Conservation (phyloP, 2,797 vertebrate genomes). For the Rallus crepitans region DNA sequence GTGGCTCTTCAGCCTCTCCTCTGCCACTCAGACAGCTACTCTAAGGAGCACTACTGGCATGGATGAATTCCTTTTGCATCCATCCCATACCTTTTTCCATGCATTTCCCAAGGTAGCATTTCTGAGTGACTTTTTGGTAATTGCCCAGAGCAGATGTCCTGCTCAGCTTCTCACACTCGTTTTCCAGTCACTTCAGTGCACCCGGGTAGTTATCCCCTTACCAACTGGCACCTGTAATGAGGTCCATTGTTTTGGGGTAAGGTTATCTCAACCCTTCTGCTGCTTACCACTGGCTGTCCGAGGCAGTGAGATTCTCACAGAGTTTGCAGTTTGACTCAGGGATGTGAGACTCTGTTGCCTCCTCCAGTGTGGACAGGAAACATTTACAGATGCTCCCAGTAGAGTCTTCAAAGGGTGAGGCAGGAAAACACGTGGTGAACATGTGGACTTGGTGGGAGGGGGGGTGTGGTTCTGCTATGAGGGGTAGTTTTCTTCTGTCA, state of each 20-base stretch:
- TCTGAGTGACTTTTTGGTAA: not conserved
- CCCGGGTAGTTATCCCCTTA: not conserved
- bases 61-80: not conserved
- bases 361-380: not conserved
- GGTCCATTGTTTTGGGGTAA: not conserved
- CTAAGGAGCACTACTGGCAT: not conserved
- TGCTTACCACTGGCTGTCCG: not conserved
- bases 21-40: not conserved
- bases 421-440: conserved; percentile 38
- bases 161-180: not conserved
- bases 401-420: conserved; percentile 32
- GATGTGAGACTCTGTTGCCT: not conserved
- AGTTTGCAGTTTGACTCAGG: not conserved
- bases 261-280: not conserved
- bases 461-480: not conserved
- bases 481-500: not conserved
- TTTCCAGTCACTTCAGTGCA: not conserved
- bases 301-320: not conserved
- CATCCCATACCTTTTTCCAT: not conserved
- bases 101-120: not conserved
- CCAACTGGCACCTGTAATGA: not conserved
- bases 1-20: not conserved
- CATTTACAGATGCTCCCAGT: conserved; percentile 1
- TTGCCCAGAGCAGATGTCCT: not conserved
- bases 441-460: not conserved